Conservation (phyloP, 2,888 invertebrate species). For the Barypeithes pellucidus region DNA sequence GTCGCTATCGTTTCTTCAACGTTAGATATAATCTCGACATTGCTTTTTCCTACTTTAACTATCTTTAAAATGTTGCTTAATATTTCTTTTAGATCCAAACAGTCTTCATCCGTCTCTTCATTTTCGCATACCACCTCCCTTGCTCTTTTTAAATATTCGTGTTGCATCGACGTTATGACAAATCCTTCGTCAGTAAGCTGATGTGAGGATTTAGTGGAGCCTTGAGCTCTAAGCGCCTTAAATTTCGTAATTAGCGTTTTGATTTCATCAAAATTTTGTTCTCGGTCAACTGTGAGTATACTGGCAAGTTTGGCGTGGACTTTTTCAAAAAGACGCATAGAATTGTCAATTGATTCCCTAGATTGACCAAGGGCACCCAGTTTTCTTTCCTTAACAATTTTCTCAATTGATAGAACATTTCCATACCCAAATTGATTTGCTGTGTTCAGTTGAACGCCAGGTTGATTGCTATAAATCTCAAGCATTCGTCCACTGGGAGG, state of each 20-base stretch:
- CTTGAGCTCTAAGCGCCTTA: slow-evolving; percentile 1
- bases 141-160: slow-evolving; percentile 56
- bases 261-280: slow-evolving; percentile 53
- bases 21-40: neutral
- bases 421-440: slow-evolving; percentile 73
- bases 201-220: neutral
- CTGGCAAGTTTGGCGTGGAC: slow-evolving; percentile 50
- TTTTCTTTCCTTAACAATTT: slow-evolving; percentile 43
- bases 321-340: slow-evolving; percentile 50
- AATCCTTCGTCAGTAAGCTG: slow-evolving; percentile 37
- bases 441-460: slow-evolving; percentile 91
- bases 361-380: neutral
- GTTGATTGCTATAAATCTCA: slow-evolving; percentile 88
- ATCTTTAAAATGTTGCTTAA: slow-evolving; percentile 45
- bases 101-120: slow-evolving; percentile 51
- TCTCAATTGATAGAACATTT: slow-evolving; percentile 52
- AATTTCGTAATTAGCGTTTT: slow-evolving; percentile 55
- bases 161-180: slow-evolving; percentile 54
- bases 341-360: slow-evolving; percentile 23
- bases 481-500: slow-evolving; percentile 81
- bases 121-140: slow-evolving; percentile 55
- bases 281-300: slow-evolving; percentile 50
- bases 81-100: slow-evolving; percentile 49
- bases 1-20: neutral
- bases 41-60: slow-evolving; percentile 6